Evolutionary conservation across 2,113 vertebrate genomes (phyloP).

Genomic region (Odocoileus hemionus): DNA sequence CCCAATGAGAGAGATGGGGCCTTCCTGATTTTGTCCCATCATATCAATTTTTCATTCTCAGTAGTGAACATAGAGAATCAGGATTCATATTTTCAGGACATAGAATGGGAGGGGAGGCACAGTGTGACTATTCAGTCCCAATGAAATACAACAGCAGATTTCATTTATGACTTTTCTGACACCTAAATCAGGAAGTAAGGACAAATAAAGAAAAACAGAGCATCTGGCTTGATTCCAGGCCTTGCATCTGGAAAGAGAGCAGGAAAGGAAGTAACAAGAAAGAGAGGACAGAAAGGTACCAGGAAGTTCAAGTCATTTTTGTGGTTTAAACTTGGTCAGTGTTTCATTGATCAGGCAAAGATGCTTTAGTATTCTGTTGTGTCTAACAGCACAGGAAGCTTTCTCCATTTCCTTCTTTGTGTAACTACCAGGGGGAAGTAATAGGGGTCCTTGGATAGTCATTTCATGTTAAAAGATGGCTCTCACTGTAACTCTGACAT

Average conservation of each 20-base stretch:
- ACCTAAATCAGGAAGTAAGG: background rate
- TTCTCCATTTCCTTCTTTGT: background rate
- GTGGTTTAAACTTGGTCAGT: background rate
- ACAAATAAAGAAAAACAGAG: background rate
- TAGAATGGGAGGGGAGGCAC: background rate
- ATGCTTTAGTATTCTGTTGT: background rate
- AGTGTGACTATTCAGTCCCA: background rate
- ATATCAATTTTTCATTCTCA: background rate
- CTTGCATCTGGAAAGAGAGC: background rate
- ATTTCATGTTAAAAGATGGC: background rate
- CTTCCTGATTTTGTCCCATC: background rate
- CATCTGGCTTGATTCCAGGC: background rate
- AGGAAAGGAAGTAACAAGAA: background rate
- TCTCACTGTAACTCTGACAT: background rate
- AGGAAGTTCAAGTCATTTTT: background rate
- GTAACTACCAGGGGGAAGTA: background rate
- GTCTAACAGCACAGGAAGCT: background rate
- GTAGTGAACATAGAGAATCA: background rate
- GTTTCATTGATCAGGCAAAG: background rate
- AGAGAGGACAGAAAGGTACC: background rate
- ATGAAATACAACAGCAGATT: background rate
- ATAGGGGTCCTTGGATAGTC: background rate
- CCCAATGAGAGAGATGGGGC: background rate
- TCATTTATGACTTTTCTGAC: background rate
- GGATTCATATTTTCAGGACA: background rate